Percentiles rank a stretch among this genome's conserved stretches.
Conservation (phyloP, 2,797 vertebrate species). For the Xenentodon cancila region DNA sequence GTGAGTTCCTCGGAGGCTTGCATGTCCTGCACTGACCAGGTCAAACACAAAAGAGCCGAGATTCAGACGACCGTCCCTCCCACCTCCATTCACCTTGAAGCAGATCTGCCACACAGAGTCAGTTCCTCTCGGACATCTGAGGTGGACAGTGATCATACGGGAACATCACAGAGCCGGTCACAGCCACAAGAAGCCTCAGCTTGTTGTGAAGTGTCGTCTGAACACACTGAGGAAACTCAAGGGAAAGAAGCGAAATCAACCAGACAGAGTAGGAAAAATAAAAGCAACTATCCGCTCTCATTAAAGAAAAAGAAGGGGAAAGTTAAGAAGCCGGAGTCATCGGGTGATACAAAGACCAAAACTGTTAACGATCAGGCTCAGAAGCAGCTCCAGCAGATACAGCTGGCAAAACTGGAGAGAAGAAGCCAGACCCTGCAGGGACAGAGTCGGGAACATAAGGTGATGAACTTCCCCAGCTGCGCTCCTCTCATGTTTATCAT, state of each 20-base stretch:
- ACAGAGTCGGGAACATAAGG: conserved; percentile 32
- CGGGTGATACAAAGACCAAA: fast-evolving
- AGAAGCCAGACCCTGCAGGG: background rate
- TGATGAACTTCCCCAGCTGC: conserved; percentile 21
- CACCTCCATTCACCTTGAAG: background rate
- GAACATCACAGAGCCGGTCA: background rate
- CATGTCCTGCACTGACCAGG: background rate
- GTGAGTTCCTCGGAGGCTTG: conserved; percentile 1
- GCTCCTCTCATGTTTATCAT: background rate
- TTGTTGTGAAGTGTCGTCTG: fast-evolving
- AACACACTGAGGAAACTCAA: fast-evolving
- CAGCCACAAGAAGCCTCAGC: background rate
- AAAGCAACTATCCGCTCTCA: background rate
- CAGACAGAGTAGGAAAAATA: background rate
- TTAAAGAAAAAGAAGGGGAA: conserved; percentile 16
- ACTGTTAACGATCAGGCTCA: background rate
- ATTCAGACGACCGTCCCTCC: background rate
- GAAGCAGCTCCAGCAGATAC: conserved; percentile 34
- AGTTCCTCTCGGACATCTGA: background rate
- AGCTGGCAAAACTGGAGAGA: conserved; percentile 51
- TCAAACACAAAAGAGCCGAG: background rate
- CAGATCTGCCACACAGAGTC: background rate
- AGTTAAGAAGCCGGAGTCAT: background rate
- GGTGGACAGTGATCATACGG: background rate
- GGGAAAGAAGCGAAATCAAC: background rate